Evolutionary conservation across 2,888 invertebrate genomes (phyloP), one percentile per base, ranked within the genome.

Genomic region (Maniola hyperantus): DNA sequence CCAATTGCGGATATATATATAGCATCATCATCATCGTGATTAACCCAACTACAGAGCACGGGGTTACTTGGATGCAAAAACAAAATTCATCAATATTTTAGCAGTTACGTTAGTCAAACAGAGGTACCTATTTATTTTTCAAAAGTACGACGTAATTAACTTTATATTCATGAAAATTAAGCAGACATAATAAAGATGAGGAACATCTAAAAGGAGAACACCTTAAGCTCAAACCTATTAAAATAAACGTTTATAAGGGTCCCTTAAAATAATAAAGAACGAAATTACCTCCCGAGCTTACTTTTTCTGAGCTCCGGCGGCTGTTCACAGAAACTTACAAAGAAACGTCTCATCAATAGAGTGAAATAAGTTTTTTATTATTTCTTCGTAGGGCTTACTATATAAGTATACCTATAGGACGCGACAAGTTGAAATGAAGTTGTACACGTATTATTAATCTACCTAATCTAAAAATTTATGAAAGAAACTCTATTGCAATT

Each of bases 181-280:
- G 39, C 34, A 53, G 53, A 13, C 39, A 18, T 36, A 55, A 55
- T 18, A 18, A 39, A 39, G 36, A 55, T 6, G 55, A 39, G 55
- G 18, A 55, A 36, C 36, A 55, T 34, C 55, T 20, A 20, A 55
- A 55, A 55, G 55, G 5, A 13, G 26, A 33, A 18, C 39, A 34
- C 55, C 36, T 55, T 20, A 39, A 39, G 55, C 36, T 39, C 18
- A 36, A 55, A 55, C 55, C 55, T 39, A 39, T 39, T 55, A 39
- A 55, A 55, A 55, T 18, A 55, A 55, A 55, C 55, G 55, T 39
- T 55, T 48, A 44, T 55, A 55, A 39, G 39, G 55, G 55, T 55
- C 36, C 15, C 48, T 39, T 39, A 36, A 39, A 55, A 55, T 39
- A 39, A 55, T 55, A 36, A 39, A 39, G 36, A 18, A 55, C 6